Evolutionary conservation across 2,113 vertebrate genomes (phyloP).

Genomic region (Gavia stellata): DNA sequence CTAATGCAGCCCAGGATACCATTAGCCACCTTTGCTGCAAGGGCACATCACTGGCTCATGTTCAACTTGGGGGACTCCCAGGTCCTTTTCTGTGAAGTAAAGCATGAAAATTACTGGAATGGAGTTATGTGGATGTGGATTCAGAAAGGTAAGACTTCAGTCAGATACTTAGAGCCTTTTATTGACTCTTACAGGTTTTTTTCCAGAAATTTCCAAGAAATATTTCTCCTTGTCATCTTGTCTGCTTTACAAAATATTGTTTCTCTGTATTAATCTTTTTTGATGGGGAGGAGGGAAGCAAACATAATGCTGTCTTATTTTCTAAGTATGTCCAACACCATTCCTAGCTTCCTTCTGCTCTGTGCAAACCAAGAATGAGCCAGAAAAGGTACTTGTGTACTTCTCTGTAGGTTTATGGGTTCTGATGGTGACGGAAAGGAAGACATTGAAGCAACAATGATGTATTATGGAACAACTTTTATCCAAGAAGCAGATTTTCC

Average conservation of each 20-base stretch:
- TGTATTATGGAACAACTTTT: slow-evolving; percentile 86
- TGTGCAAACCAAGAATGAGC: not conserved
- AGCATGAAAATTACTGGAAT: not conserved
- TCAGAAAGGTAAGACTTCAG: not conserved
- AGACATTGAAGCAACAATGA: slow-evolving; percentile 83
- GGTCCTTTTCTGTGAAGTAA: not conserved
- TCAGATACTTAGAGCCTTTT: not conserved
- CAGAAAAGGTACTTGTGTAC: not conserved
- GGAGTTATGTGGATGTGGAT: not conserved
- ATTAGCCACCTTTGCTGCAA: not conserved
- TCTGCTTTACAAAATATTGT: not conserved
- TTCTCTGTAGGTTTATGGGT: slow-evolving; percentile 84
- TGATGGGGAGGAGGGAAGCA: not conserved
- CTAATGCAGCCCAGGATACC: not conserved
- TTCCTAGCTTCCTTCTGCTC: not conserved
- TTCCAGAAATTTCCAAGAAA: not conserved
- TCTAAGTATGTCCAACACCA: not conserved
- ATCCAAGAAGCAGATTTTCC: slow-evolving; percentile 90
- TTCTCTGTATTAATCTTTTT: not conserved
- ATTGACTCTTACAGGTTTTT: not conserved
- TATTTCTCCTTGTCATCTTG: not conserved
- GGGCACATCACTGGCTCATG: not conserved
- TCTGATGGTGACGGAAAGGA: slow-evolving; percentile 76
- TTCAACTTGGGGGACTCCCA: not conserved
- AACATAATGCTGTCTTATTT: not conserved